Evolutionary conservation across 2,888 invertebrate species (phyloP), one percentile per base, ranked within the genome.

Genomic region (Leucoma salicis): DNA sequence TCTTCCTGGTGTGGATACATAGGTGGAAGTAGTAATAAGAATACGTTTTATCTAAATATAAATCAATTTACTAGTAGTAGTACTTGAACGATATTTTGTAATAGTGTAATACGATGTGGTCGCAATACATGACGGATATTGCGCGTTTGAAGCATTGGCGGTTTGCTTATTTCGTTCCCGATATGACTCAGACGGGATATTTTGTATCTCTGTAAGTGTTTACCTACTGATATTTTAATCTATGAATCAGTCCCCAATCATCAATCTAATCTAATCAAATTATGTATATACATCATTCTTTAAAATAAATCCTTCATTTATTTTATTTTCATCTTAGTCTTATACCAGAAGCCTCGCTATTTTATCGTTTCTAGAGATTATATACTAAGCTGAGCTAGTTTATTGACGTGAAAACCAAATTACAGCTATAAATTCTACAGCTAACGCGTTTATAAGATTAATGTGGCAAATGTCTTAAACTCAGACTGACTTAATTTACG

Each of bases 111-210:
- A 51, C 53, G 53, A 57, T 49, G 60, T 47, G 49, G 45, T 50
- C 40, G 39, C 53, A 38, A 50, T 61, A 61, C 65, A 70, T 73
- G 74, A 79, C 84, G 87, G 86, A 88, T 85, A 87, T 87, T 87
- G 82, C 78, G 76, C 79, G 82, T 78, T 77, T 73, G 73, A 66
- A 70, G 70, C 78, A 69, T 75, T 74, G 77, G 76, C 78, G 74
- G 72, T 64, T 70, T 71, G 72, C 72, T 76, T 81, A 83, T 85
- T 85, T 80, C 70, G 80, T 85, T 87, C 87, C 88, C 88, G 80
- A 86, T 83, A 83, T 82, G 85, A 76, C 77, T 79, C 76, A 83
- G 85, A 83, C 83, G 80, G 74, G 67, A 77, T 78, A 81, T 80
- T 82, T 71, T 80, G 75, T 77, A 62, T 67, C 63, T 62, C 57